Evolutionary conservation across 2,113 vertebrate species (phyloP).

Genomic region (Danionella cerebrum): DNA sequence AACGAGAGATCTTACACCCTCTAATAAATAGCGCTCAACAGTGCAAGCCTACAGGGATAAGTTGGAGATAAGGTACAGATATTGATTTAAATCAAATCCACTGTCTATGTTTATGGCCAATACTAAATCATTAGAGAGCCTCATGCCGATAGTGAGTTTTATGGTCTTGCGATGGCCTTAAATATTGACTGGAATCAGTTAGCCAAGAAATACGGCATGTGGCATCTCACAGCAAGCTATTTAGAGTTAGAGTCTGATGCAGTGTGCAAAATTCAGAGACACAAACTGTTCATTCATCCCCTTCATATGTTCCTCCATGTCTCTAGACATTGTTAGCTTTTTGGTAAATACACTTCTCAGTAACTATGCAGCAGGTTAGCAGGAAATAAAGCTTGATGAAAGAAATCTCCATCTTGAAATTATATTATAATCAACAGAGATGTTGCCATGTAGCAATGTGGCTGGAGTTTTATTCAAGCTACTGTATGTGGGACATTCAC

Average conservation of each 20-base stretch:
- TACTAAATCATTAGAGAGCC: slow-evolving; percentile 18
- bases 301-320: slow-evolving; percentile 21
- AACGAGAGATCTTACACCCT: background rate
- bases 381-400: slow-evolving; percentile 9
- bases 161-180: slow-evolving; percentile 12
- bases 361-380: slow-evolving; percentile 23
- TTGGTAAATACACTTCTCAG: slow-evolving; percentile 29
- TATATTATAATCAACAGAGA: background rate
- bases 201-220: slow-evolving; percentile 25
- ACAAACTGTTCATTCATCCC: slow-evolving; percentile 22
- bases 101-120: slow-evolving; percentile 4
- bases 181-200: slow-evolving; percentile 36
- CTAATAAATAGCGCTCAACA: slow-evolving; percentile 8
- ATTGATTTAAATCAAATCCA: slow-evolving; percentile 3
- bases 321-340: slow-evolving; percentile 22
- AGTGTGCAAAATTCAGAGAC: slow-evolving; percentile 10
- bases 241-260: slow-evolving; percentile 12
- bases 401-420: slow-evolving; percentile 2
- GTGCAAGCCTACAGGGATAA: background rate
- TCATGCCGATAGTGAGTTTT: slow-evolving; percentile 25
- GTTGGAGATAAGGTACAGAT: slow-evolving; percentile 1
- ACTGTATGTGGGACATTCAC: slow-evolving; percentile 17
- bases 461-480: slow-evolving; percentile 13
- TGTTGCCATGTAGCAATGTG: background rate
- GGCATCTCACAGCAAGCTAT: slow-evolving; percentile 17